These are phyloP conservation scores for Aldrovandia affinis DNA, from an alignment of 2,797 vertebrate genomes.

Conservation along the genomic window DNA sequence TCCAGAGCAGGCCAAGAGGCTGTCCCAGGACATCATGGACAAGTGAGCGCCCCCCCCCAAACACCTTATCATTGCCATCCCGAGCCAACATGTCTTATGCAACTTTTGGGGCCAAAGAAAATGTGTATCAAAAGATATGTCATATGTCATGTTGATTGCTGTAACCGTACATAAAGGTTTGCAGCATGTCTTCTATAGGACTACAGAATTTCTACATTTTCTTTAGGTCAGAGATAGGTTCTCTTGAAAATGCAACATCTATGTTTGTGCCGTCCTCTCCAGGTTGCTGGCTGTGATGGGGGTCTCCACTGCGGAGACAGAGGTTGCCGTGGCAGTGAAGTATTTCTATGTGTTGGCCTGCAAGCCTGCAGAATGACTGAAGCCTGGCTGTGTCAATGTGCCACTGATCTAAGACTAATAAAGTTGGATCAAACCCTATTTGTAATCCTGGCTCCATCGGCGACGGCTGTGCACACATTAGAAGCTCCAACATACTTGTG, in stretches of 20 bases:
- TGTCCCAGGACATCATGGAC: conserved; percentile 54
- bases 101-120: too few species aligned
- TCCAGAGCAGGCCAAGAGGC: conserved; percentile 56
- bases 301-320: conserved; percentile 54
- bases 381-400: neutral
- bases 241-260: conserved; percentile 24
- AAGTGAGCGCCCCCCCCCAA: conserved; percentile 50
- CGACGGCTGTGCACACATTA: neutral
- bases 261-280: conserved; percentile 24
- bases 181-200: too few species aligned
- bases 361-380: conserved; percentile 54
- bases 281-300: conserved; percentile 62
- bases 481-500: neutral
- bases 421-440: too few species aligned
- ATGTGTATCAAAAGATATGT: too few species aligned
- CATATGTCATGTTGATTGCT: too few species aligned
- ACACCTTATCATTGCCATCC: neutral
- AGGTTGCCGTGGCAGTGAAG: conserved; percentile 63
- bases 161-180: too few species aligned
- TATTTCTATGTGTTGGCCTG: conserved; percentile 62
- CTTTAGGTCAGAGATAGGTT: conserved; percentile 54
- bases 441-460: neutral
- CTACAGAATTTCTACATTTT: neutral
- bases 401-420: neutral
- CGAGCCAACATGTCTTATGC: too few species aligned